A percentile compares a stretch with the other conserved stretches of the same genome.
phyloP scores from a whole-genome alignment of 2,113 vertebrate genomes.

The Haemorhous mexicanus region DNA sequence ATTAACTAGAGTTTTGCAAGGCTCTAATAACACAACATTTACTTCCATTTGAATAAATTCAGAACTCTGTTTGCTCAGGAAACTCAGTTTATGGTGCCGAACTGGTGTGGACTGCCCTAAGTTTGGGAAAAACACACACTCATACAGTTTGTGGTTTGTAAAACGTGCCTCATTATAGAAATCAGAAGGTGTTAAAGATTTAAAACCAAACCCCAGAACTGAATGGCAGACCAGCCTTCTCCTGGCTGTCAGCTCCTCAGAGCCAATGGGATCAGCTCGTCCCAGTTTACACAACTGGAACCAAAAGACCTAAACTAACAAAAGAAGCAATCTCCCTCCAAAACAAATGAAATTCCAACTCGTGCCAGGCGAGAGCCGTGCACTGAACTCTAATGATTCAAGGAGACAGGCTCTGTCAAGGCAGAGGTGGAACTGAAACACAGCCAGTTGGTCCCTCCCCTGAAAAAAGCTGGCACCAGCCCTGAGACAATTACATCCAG shows the following conservation, averaged over 20 bases:
- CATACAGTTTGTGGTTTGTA: background rate
- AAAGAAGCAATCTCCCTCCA: constrained; percentile 40
- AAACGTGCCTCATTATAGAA: background rate
- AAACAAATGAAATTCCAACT: constrained; percentile 33
- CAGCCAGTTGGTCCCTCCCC: constrained; percentile 28
- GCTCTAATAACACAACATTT: background rate
- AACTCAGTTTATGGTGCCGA: background rate
- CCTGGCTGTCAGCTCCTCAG: background rate
- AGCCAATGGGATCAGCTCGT: background rate
- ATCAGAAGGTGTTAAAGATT: background rate
- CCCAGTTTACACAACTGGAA: constrained; percentile 44
- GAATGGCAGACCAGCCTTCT: background rate
- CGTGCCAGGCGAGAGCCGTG: constrained; percentile 27
- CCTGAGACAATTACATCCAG: constrained; percentile 52
- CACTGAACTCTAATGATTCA: constrained; percentile 63
- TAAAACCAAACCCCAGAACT: background rate
- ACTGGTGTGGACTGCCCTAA: background rate
- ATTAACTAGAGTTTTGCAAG: constrained; percentile 10
- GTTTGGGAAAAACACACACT: background rate
- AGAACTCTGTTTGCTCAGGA: background rate
- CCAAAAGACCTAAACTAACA: constrained; percentile 36
- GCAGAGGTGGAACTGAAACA: constrained; percentile 53
- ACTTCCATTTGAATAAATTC: background rate
- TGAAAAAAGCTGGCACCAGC: constrained; percentile 50
- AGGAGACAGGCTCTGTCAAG: constrained; percentile 60